These are phyloP conservation scores for Pygmarrhopalites habei DNA, from an alignment of 1,140 invertebrate genomes.

Conservation along the genomic window DNA sequence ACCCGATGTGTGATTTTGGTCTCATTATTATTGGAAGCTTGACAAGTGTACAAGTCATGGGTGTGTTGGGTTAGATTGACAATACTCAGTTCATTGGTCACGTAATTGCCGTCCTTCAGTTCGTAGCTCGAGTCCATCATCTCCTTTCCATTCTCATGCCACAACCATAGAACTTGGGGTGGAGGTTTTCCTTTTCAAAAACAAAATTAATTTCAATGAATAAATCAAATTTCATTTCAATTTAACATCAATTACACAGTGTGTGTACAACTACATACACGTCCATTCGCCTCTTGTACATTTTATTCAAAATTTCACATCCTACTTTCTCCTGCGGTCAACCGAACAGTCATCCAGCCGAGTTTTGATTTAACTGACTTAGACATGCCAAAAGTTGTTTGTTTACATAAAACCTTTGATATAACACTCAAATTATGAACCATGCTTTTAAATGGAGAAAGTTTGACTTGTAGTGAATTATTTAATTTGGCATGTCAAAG, in stretches of 20 bases:
- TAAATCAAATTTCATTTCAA: background rate
- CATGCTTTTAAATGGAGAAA: no score
- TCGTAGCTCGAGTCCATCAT: slow-evolving; percentile 30
- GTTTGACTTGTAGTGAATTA: no score
- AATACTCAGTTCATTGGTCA: slow-evolving; percentile 33
- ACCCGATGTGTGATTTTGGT: slow-evolving; percentile 33
- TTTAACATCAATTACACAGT: background rate
- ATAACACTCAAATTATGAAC: no score
- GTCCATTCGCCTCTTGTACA: no score
- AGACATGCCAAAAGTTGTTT: no score
- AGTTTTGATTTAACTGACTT: no score
- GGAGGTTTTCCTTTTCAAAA: slow-evolving; percentile 31
- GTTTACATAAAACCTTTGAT: no score
- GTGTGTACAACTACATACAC: no score
- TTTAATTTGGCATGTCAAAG: no score
- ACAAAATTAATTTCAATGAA: background rate
- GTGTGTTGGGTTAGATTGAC: slow-evolving; percentile 27
- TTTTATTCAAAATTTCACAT: no score
- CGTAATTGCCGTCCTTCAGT: slow-evolving; percentile 22
- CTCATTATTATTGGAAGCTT: slow-evolving; percentile 38
- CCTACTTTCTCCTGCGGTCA: no score
- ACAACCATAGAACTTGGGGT: slow-evolving; percentile 17
- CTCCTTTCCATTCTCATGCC: slow-evolving; percentile 24
- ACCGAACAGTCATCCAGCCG: no score
- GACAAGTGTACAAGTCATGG: slow-evolving; percentile 35